These are phyloP conservation scores for Raja brachyura DNA, from an alignment of 2,113 vertebrate genomes.

Conservation along the genomic window DNA sequence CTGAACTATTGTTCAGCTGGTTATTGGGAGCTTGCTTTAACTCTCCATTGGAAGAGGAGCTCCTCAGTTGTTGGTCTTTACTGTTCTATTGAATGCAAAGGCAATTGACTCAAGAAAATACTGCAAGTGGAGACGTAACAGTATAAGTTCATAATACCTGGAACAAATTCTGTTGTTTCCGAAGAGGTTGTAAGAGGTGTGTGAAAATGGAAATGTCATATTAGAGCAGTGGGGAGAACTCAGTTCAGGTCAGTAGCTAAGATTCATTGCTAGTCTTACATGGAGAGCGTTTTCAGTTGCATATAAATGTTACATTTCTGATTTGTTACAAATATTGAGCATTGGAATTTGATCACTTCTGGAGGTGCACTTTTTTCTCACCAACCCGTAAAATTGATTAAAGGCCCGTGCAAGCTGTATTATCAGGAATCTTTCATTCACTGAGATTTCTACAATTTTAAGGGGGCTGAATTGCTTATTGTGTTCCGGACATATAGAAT, in stretches of 20 bases:
- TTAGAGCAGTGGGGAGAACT: background rate
- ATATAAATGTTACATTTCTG: background rate
- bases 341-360: background rate
- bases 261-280: background rate
- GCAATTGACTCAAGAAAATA: background rate
- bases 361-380: background rate
- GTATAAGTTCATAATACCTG: background rate
- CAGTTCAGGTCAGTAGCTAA: conserved; percentile 7
- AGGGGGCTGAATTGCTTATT: background rate
- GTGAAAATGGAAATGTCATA: conserved; percentile 31
- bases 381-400: too few species aligned
- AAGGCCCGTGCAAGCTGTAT: background rate
- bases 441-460: background rate
- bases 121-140: conserved; percentile 6
- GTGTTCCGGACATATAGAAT: background rate
- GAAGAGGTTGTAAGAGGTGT: conserved; percentile 19
- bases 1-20: background rate
- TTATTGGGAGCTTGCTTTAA: background rate
- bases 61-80: background rate
- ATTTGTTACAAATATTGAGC: background rate
- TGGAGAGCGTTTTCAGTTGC: background rate
- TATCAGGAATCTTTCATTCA: background rate
- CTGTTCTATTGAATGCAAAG: background rate
- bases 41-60: background rate
- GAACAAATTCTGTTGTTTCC: conserved; percentile 16